Evolutionary conservation across 2,888 invertebrate genomes (phyloP).

Genomic region (Notocelia uddmanniana): DNA sequence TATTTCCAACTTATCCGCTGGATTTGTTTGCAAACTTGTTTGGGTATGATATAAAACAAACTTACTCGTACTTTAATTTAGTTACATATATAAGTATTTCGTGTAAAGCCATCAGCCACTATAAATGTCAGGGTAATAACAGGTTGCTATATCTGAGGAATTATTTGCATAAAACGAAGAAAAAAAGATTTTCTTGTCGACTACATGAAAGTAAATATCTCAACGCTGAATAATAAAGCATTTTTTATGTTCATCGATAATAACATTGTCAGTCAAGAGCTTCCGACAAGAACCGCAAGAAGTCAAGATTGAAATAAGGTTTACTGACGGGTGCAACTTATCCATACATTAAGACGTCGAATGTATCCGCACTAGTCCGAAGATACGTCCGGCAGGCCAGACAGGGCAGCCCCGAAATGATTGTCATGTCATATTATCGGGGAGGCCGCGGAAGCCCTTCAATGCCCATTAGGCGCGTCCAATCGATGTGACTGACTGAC

Average conservation of each 20-base stretch:
- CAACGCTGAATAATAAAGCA: conserved; percentile 33
- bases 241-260: conserved; percentile 38
- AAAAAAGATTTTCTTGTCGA: conserved; percentile 30
- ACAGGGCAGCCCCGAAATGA: conserved; percentile 28
- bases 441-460: conserved; percentile 61
- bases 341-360: conserved; percentile 35
- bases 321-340: conserved; percentile 20
- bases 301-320: conserved; percentile 26
- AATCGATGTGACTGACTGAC: conserved; percentile 61
- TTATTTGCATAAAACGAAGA: conserved; percentile 39
- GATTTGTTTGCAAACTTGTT: neutral
- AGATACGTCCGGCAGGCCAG: conserved; percentile 37
- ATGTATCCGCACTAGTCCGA: conserved; percentile 5
- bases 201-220: conserved; percentile 18
- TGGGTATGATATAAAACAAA: conserved; percentile 4
- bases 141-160: conserved; percentile 30
- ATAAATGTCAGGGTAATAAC: conserved; percentile 33
- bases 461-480: conserved; percentile 59
- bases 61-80: conserved; percentile 26
- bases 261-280: conserved; percentile 33
- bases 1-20: neutral
- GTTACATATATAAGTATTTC: neutral
- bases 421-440: conserved; percentile 40
- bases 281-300: conserved; percentile 29
- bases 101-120: conserved; percentile 18